Percentiles rank a stretch among this genome's conserved stretches.
These are phyloP conservation scores for Raja brachyura DNA, from an alignment of 2,113 vertebrate genomes.

Conservation along the genomic window DNA sequence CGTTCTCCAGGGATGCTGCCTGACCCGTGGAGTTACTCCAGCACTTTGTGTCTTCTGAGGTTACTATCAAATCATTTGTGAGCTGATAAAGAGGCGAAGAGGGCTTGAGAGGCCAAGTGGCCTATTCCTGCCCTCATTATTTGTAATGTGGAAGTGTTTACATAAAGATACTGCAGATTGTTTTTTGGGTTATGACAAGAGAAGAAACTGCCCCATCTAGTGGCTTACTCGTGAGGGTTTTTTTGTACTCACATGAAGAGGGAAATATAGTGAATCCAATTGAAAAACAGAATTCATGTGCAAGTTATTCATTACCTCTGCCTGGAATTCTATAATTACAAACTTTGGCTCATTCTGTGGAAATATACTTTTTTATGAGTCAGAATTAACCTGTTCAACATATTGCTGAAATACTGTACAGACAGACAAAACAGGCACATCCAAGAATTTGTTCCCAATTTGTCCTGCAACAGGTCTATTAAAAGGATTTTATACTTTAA, in stretches of 20 bases:
- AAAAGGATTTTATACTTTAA: not conserved
- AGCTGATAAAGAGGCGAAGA: too few relatives aligned
- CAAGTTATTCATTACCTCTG: not conserved
- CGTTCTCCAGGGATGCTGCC: too few relatives aligned
- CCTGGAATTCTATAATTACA: not conserved
- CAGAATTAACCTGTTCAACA: not conserved
- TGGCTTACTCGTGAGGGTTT: not conserved
- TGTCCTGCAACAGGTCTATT: not conserved
- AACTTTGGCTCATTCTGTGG: too few relatives aligned
- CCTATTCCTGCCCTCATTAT: too few relatives aligned
- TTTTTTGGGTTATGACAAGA: not conserved
- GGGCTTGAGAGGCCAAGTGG: too few relatives aligned
- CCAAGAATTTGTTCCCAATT: not conserved
- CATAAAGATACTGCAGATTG: not conserved
- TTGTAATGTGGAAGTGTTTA: too few relatives aligned
- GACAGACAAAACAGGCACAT: not conserved
- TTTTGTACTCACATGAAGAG: not conserved
- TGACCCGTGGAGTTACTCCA: too few relatives aligned
- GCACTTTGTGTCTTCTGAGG: not conserved
- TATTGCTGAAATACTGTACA: too few relatives aligned
- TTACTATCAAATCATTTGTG: too few relatives aligned
- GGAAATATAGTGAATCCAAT: not conserved
- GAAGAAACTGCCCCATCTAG: constrained; percentile 4
- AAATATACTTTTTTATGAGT: not conserved
- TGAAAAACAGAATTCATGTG: not conserved